These are phyloP conservation scores for Polypedilum pembai DNA, from an alignment of 1,140 invertebrate genomes.

Conservation along the genomic window DNA sequence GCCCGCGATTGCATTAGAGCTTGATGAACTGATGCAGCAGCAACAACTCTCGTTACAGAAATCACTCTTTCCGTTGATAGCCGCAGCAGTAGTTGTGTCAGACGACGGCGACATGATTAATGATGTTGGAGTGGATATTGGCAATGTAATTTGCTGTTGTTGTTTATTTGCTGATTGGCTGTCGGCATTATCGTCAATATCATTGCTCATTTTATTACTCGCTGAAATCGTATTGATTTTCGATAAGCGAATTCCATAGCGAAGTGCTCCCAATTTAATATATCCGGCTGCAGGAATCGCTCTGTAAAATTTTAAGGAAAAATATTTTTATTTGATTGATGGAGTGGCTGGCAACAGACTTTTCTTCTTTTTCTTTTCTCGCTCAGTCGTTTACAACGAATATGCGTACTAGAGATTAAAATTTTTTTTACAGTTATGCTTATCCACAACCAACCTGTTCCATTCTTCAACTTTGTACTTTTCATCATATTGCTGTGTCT, in stretches of 20 bases:
- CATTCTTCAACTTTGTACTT: background rate
- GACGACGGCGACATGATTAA: conserved; percentile 24
- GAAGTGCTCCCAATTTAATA: background rate
- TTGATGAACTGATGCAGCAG: conserved; percentile 3
- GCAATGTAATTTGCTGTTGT: background rate
- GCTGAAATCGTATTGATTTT: background rate
- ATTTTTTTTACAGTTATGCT: background rate
- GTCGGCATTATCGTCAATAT: background rate
- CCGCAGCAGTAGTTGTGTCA: background rate
- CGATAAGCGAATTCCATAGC: conserved; percentile 7
- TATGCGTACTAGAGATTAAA: conserved; percentile 11
- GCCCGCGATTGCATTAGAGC: background rate
- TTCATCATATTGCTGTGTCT: conserved; percentile 1
- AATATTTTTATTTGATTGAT: background rate
- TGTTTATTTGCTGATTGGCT: conserved; percentile 19
- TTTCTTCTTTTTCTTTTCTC: background rate
- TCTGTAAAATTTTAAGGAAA: background rate
- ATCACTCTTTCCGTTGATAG: conserved; percentile 23
- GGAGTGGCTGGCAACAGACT: too few relatives aligned
- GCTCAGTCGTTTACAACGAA: background rate
- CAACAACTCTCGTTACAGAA: conserved; percentile 15
- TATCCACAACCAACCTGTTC: background rate
- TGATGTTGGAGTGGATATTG: background rate
- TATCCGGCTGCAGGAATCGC: conserved; percentile 7
- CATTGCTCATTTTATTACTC: background rate